phyloP scores from a whole-genome alignment of 2,797 vertebrate genomes.

The Anguilla anguilla region DNA sequence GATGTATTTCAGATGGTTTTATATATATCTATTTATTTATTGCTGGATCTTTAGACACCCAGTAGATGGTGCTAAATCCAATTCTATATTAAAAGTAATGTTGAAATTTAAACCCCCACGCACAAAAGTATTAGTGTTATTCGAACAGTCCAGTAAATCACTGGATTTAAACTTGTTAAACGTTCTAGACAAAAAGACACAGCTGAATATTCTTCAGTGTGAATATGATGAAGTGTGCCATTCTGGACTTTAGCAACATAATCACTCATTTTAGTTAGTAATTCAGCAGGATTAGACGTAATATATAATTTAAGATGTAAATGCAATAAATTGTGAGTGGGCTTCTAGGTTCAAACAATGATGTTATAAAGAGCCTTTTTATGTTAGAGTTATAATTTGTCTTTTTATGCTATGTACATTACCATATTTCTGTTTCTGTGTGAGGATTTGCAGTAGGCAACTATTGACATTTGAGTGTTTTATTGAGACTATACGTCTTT shows the following conservation, averaged over 20 bases:
- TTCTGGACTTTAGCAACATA: not conserved
- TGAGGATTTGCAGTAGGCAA: not conserved
- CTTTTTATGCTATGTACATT: not conserved
- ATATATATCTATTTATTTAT: not conserved
- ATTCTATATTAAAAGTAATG: not conserved
- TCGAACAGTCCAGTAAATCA: not conserved
- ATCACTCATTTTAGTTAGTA: not conserved
- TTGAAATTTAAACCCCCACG: not conserved
- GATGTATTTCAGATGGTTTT: not conserved
- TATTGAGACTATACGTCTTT: not conserved
- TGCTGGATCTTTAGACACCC: not conserved
- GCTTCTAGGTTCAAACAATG: too few species aligned
- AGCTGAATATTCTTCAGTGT: not conserved
- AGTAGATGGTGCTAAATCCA: constrained; percentile 8
- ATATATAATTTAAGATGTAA: too few species aligned
- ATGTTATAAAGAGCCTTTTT: too few species aligned
- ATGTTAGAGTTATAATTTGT: too few species aligned
- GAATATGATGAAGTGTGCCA: not conserved
- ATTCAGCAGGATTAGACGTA: not conserved
- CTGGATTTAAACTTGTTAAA: not conserved
- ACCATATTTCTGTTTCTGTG: not conserved
- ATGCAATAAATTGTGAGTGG: too few species aligned
- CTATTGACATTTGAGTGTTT: not conserved
- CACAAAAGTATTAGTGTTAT: not conserved
- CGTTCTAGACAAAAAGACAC: not conserved